Conservation (phyloP, 2,888 invertebrate genomes). For the Nemotelus pantherinus region DNA sequence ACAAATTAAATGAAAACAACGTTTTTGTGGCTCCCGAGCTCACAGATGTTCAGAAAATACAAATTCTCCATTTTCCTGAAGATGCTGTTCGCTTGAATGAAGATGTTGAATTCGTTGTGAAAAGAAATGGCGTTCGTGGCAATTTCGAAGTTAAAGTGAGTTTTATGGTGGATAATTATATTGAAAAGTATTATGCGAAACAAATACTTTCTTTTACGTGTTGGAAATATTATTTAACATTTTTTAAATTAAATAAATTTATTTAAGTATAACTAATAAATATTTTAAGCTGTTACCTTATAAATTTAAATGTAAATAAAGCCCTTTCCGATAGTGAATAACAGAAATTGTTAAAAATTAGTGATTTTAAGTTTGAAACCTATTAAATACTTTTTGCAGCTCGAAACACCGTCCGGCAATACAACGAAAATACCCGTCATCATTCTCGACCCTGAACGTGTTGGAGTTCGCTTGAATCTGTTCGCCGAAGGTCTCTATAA, state of each 20-base stretch:
- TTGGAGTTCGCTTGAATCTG: constrained; percentile 56
- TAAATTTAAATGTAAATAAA: no score
- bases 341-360: no score
- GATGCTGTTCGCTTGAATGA: constrained; percentile 58
- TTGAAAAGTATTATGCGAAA: not conserved
- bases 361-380: no score
- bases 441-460: constrained; percentile 60
- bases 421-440: constrained; percentile 53
- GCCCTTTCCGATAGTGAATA: no score
- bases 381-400: constrained; percentile 42
- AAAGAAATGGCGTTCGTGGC: constrained; percentile 61
- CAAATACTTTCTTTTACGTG: not conserved
- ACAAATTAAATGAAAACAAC: constrained; percentile 57
- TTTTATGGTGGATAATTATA: not conserved
- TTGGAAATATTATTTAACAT: not conserved
- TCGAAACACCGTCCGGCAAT: constrained; percentile 59
- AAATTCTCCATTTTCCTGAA: constrained; percentile 61
- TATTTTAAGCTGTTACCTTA: no score
- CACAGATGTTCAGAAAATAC: constrained; percentile 60
- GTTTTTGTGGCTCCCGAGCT: constrained; percentile 59
- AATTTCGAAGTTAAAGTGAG: constrained; percentile 61
- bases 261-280: not conserved
- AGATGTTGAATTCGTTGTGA: constrained; percentile 58
- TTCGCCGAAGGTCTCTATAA: constrained; percentile 60
- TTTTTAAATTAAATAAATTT: not conserved